phyloP scores from a whole-genome alignment of 2,113 vertebrate genomes.

The Engraulis encrasicolus region DNA sequence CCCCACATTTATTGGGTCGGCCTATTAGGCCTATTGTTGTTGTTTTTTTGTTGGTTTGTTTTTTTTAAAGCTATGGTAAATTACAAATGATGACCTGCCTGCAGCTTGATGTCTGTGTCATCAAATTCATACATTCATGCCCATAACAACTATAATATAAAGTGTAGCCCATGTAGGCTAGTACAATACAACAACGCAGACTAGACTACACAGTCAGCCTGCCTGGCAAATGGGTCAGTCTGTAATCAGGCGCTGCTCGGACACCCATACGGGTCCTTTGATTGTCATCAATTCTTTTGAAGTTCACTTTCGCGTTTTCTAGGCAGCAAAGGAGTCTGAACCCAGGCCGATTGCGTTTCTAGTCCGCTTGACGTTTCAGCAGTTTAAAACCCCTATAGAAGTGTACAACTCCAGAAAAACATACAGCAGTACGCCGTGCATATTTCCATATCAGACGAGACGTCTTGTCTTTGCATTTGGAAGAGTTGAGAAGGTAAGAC shows the following conservation, averaged over 20 bases:
- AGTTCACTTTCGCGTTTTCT: slow-evolving; percentile 41
- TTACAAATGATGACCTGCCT: too few relatives aligned
- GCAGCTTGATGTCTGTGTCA: too few relatives aligned
- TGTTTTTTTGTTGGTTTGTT: too few relatives aligned
- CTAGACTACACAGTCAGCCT: not conserved
- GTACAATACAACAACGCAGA: too few relatives aligned
- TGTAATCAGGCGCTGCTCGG: slow-evolving; percentile 54
- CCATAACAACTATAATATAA: too few relatives aligned
- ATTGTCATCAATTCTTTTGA: slow-evolving; percentile 53
- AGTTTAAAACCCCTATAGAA: not conserved
- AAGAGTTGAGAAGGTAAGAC: not conserved
- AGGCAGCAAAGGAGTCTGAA: slow-evolving; percentile 64
- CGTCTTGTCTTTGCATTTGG: not conserved
- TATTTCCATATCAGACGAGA: not conserved
- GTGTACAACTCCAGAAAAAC: not conserved
- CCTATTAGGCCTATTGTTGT: too few relatives aligned
- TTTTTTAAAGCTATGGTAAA: too few relatives aligned
- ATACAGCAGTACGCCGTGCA: not conserved
- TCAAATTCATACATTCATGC: too few relatives aligned
- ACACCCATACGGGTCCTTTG: slow-evolving; percentile 62
- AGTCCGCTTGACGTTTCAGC: slow-evolving; percentile 28
- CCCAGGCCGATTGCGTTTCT: slow-evolving; percentile 58
- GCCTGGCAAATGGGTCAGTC: not conserved
- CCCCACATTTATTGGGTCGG: too few relatives aligned
- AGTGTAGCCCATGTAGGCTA: too few relatives aligned